Conservation (phyloP, 2,113 vertebrate species). For the Ornithorhynchus anatinus region DNA sequence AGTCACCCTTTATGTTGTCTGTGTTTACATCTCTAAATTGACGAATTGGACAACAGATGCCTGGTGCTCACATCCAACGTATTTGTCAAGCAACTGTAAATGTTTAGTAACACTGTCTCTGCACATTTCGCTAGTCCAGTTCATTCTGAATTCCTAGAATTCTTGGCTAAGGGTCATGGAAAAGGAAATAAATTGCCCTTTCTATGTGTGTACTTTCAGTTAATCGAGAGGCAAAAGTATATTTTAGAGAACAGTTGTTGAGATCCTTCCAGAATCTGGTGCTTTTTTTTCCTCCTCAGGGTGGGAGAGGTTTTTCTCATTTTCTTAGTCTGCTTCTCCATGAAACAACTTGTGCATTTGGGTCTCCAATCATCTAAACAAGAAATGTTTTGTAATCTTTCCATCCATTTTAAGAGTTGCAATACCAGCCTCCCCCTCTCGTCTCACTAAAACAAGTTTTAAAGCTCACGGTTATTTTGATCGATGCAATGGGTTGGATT, state of each 20-base stretch:
- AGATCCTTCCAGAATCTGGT: background rate
- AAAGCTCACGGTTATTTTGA: fast-evolving
- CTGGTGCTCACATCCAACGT: background rate
- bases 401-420: too few species aligned
- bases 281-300: background rate
- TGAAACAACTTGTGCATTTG: too few species aligned
- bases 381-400: too few species aligned
- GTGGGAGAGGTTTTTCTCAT: too few species aligned
- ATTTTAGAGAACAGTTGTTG: background rate
- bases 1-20: too few species aligned
- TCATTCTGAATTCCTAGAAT: slow-evolving; percentile 10
- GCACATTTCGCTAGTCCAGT: background rate
- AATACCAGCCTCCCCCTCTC: too few species aligned
- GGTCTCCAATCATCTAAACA: too few species aligned
- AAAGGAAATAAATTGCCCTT: background rate
- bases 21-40: background rate
- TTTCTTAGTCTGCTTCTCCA: too few species aligned
- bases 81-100: background rate
- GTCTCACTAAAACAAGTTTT: background rate
- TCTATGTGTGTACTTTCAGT: background rate
- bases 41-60: background rate
- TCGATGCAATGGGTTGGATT: background rate
- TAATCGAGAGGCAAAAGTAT: background rate
- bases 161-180: slow-evolving; percentile 4
- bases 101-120: background rate